Percentiles rank a stretch among this genome's conserved stretches.
Conservation (phyloP, 2,888 invertebrate genomes). For the Abscondita cerata region DNA sequence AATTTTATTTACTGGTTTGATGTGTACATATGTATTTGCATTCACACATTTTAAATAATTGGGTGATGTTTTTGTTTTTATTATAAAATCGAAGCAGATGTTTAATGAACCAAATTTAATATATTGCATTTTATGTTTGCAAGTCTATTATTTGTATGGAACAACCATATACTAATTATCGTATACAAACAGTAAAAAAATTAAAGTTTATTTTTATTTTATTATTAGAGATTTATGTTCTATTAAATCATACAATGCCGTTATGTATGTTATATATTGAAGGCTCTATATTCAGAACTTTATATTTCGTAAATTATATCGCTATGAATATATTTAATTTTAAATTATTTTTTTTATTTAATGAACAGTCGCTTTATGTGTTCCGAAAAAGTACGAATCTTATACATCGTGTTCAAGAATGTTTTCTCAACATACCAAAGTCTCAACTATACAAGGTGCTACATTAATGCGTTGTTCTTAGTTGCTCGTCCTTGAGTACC, state of each 20-base stretch:
- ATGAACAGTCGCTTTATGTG: too few relatives aligned
- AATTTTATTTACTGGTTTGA: slow-evolving; percentile 34
- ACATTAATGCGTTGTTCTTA: too few relatives aligned
- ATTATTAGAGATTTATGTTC: slow-evolving; percentile 25
- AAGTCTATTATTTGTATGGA: slow-evolving; percentile 20
- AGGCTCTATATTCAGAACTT: slow-evolving; percentile 50
- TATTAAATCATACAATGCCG: slow-evolving; percentile 20
- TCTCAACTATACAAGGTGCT: too few relatives aligned
- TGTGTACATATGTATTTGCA: slow-evolving; percentile 42
- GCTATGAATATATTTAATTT: slow-evolving; percentile 54
- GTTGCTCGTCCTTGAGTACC: too few relatives aligned
- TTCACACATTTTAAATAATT: slow-evolving; percentile 28
- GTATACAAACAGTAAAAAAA: slow-evolving; percentile 23
- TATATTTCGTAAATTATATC: slow-evolving; percentile 52
- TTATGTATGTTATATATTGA: slow-evolving; percentile 15
- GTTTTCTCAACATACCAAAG: too few relatives aligned
- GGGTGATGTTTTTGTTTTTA: slow-evolving; percentile 27
- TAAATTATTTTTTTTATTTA: slow-evolving; percentile 36
- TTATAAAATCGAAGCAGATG: slow-evolving; percentile 11
- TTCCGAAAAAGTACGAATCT: too few relatives aligned
- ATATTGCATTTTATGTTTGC: slow-evolving; percentile 26
- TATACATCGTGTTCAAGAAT: too few relatives aligned
- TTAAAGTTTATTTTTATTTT: slow-evolving; percentile 32
- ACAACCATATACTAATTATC: slow-evolving; percentile 28
- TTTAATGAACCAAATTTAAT: slow-evolving; percentile 21